Conservation (phyloP, 2,888 invertebrate species). For the Lagria hirta region DNA sequence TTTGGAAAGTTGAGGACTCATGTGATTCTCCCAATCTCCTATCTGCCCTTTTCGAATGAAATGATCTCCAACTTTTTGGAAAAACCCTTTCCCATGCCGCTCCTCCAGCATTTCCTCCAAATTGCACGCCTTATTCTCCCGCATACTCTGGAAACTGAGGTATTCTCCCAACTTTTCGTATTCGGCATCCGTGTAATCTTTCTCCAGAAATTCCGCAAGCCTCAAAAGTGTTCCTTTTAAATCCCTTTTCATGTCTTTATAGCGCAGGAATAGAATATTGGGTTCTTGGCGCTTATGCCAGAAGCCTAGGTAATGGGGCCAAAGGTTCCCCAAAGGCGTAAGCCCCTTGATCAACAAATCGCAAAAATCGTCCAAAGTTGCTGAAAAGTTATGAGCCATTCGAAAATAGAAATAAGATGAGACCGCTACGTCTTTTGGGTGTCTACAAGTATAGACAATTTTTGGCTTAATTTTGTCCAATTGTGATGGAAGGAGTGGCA, state of each 20-base stretch:
- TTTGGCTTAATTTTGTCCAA: slow-evolving; percentile 69
- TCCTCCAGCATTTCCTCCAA: slow-evolving; percentile 50
- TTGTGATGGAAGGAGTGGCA: slow-evolving; percentile 67
- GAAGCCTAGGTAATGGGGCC: slow-evolving; percentile 65
- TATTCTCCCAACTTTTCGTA: slow-evolving; percentile 53
- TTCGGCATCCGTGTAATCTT: slow-evolving; percentile 66
- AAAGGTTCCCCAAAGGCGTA: slow-evolving; percentile 65
- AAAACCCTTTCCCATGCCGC: slow-evolving; percentile 42
- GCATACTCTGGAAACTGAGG: slow-evolving; percentile 56
- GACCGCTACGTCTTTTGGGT: slow-evolving; percentile 88
- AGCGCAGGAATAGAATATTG: slow-evolving; percentile 76
- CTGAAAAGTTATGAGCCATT: slow-evolving; percentile 63
- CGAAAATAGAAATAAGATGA: slow-evolving; percentile 85
- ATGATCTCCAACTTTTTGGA: slow-evolving; percentile 36
- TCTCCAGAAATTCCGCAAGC: slow-evolving; percentile 73
- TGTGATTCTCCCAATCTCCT: slow-evolving; percentile 57
- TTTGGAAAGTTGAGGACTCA: slow-evolving; percentile 70
- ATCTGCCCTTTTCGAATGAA: slow-evolving; percentile 58
- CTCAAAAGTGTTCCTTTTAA: slow-evolving; percentile 58
- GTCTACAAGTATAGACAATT: slow-evolving; percentile 83
- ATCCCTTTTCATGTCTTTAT: slow-evolving; percentile 80
- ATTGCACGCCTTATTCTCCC: slow-evolving; percentile 61
- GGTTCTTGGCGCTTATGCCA: slow-evolving; percentile 71
- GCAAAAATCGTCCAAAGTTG: slow-evolving; percentile 72
- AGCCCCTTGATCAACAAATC: slow-evolving; percentile 70